These are phyloP conservation scores for Echiichthys vipera DNA, from an alignment of 2,797 vertebrate genomes.

Conservation along the genomic window DNA sequence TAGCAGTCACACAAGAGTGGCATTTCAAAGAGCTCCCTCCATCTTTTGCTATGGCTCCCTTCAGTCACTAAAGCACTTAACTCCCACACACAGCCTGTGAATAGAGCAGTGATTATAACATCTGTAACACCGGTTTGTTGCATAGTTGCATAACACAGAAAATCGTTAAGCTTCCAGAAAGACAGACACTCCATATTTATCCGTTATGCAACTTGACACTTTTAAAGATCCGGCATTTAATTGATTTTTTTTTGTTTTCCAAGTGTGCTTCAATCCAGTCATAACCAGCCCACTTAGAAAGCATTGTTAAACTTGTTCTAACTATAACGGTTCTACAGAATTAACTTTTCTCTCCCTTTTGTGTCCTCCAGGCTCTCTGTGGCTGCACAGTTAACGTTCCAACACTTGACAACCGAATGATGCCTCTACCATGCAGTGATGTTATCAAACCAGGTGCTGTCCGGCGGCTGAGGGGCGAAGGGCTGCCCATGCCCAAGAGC, in stretches of 20 bases:
- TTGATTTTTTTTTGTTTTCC: slow-evolving; percentile 12
- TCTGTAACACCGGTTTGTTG: slow-evolving; percentile 67
- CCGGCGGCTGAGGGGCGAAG: slow-evolving; percentile 94
- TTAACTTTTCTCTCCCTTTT: slow-evolving; percentile 26
- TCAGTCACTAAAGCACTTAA: slow-evolving; percentile 69
- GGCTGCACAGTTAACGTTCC: slow-evolving; percentile 97
- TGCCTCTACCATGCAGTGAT: slow-evolving; percentile 94
- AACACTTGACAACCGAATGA: slow-evolving; percentile 93
- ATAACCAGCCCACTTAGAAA: slow-evolving; percentile 16
- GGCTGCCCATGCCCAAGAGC: slow-evolving; percentile 93
- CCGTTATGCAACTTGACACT: slow-evolving; percentile 61
- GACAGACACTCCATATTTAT: slow-evolving; percentile 56
- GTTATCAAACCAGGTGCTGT: slow-evolving; percentile 95
- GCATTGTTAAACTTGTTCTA: slow-evolving; percentile 39
- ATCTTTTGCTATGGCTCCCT: slow-evolving; percentile 59
- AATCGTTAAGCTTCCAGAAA: slow-evolving; percentile 24
- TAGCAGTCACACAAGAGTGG: slow-evolving; percentile 70
- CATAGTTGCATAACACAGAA: slow-evolving; percentile 73
- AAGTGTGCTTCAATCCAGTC: slow-evolving; percentile 18
- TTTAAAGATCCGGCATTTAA: slow-evolving; percentile 27
- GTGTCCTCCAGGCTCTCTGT: slow-evolving; percentile 89
- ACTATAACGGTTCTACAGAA: slow-evolving; percentile 25
- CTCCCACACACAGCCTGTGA: slow-evolving; percentile 70
- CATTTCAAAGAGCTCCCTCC: slow-evolving; percentile 73
- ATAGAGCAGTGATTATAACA: slow-evolving; percentile 62